phyloP scores from a whole-genome alignment of 2,113 vertebrate species.

The Ciconia maguari region DNA sequence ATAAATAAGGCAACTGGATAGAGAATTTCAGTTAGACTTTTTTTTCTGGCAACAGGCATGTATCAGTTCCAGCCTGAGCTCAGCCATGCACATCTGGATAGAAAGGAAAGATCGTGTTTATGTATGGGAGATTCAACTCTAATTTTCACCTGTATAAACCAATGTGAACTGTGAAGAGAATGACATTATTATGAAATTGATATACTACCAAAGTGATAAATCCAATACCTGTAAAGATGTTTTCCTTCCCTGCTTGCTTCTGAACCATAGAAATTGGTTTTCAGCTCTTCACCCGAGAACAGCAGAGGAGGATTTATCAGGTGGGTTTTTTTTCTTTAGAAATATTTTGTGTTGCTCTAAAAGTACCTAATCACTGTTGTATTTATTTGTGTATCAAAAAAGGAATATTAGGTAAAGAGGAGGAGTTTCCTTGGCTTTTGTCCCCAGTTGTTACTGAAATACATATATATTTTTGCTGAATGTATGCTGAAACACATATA shows the following conservation, averaged over 20 bases:
- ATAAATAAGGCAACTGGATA: not conserved
- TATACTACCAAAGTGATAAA: conserved; percentile 61
- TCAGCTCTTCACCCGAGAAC: not conserved
- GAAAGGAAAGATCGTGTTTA: conserved; percentile 21
- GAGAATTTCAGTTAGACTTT: not conserved
- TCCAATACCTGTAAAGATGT: conserved; percentile 56
- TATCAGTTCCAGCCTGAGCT: not conserved
- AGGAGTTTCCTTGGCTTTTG: not conserved
- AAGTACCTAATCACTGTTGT: not conserved
- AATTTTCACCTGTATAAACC: conserved; percentile 67
- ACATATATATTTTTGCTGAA: not conserved
- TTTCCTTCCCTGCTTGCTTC: conserved; percentile 50
- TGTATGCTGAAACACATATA: no score
- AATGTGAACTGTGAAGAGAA: conserved; percentile 59
- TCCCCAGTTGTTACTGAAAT: not conserved
- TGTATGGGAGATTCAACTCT: conserved; percentile 31
- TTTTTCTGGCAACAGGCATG: not conserved
- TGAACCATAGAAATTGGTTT: conserved; percentile 55
- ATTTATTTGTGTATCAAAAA: not conserved
- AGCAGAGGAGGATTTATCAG: conserved; percentile 6
- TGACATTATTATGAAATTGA: conserved; percentile 55
- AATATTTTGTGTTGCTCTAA: not conserved
- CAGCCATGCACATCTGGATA: not conserved
- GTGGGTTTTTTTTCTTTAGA: not conserved
- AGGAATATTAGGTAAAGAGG: not conserved